A percentile compares a stretch with the other conserved stretches of the same genome.
Evolutionary conservation across 2,888 invertebrate genomes (phyloP).

Genomic region (Helicoverpa assulta): DNA sequence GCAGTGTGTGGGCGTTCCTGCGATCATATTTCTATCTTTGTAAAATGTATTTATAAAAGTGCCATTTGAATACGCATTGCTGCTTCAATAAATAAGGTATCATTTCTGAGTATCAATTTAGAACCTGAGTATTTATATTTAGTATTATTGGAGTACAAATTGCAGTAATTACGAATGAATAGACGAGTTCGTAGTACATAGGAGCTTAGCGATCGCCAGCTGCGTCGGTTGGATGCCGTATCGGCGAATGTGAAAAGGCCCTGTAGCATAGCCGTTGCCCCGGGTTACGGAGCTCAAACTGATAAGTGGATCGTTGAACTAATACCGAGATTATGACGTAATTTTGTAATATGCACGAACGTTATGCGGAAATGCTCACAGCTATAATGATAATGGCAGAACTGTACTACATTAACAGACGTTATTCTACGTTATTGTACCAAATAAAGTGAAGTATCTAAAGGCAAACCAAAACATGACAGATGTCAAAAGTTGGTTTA

Average conservation of each 20-base stretch:
- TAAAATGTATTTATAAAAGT: background rate
- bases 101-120: background rate
- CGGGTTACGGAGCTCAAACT: constrained; percentile 70
- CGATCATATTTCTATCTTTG: background rate
- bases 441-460: background rate
- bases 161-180: background rate
- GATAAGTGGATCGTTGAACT: constrained; percentile 68
- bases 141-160: background rate
- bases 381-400: constrained; percentile 29
- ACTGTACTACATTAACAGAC: constrained; percentile 7
- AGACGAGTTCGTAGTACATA: background rate
- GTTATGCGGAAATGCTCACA: constrained; percentile 50
- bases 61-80: background rate
- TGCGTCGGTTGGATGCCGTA: constrained; percentile 37
- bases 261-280: constrained; percentile 61
- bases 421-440: background rate
- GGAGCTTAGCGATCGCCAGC: constrained; percentile 1
- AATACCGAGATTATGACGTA: constrained; percentile 67
- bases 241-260: constrained; percentile 45
- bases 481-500: background rate
- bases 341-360: constrained; percentile 61
- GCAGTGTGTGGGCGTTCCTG: background rate
- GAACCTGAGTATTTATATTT: background rate
- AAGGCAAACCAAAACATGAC: constrained; percentile 1
- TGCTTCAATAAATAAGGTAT: background rate